phyloP scores from a whole-genome alignment of 1,140 invertebrate genomes.

The Cydia splendana region DNA sequence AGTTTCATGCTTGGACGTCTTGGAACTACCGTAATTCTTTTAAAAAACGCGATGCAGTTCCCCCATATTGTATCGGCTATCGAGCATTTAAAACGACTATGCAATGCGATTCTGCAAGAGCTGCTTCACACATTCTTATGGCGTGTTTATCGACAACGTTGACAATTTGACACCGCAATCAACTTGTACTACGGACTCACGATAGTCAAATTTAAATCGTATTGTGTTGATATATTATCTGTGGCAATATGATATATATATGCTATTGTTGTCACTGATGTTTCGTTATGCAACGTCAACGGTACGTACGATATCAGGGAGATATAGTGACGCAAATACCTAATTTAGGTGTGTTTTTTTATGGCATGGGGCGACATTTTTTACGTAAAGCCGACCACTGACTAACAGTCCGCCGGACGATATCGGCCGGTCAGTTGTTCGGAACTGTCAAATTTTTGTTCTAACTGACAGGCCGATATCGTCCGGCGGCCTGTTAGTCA shows the following conservation, averaged over 20 bases:
- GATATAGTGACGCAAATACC: not conserved
- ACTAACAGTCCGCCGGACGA: too few relatives aligned
- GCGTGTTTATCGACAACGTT: not conserved
- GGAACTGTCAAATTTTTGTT: too few relatives aligned
- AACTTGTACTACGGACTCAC: not conserved
- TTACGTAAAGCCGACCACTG: too few relatives aligned
- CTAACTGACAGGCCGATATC: too few relatives aligned
- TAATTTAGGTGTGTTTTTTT: not conserved
- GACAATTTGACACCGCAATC: not conserved
- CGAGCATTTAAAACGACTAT: not conserved
- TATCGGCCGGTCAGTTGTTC: too few relatives aligned
- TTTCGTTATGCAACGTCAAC: not conserved
- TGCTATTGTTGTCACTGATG: constrained; percentile 18
- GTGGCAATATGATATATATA: constrained; percentile 1
- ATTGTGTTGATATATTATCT: not conserved
- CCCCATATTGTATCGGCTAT: not conserved
- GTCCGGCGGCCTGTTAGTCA: too few relatives aligned
- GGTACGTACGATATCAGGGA: not conserved
- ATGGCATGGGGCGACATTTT: too few relatives aligned
- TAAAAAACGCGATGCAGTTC: not conserved
- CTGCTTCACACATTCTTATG: not conserved
- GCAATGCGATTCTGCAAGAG: not conserved
- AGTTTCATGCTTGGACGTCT: not conserved
- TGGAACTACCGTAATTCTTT: not conserved
- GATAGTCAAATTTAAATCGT: constrained; percentile 4